Evolutionary conservation across 1,140 invertebrate genomes (phyloP).

Genomic region (Macrosteles quadrilineatus): DNA sequence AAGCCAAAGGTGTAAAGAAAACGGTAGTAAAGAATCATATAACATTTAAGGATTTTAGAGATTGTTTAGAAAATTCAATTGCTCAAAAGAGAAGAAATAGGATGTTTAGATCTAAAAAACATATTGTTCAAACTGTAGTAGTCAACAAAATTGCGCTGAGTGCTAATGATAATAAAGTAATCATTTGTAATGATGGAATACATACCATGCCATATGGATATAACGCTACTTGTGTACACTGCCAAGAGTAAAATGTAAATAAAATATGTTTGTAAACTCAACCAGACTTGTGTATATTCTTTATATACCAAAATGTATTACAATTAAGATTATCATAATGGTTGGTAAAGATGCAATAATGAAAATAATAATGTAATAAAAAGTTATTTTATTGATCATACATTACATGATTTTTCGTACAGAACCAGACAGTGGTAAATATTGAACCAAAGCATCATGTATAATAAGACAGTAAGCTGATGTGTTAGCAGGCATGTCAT

Average conservation of each 20-base stretch:
- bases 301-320: too few species aligned
- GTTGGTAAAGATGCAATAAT: too few species aligned
- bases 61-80: constrained; percentile 25
- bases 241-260: too few species aligned
- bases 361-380: too few species aligned
- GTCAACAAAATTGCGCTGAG: constrained; percentile 31
- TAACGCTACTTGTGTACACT: background rate
- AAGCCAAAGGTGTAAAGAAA: constrained; percentile 43
- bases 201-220: constrained; percentile 34
- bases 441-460: background rate
- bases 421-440: background rate
- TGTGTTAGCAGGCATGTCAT: constrained; percentile 46
- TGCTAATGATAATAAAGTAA: constrained; percentile 35
- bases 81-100: constrained; percentile 16
- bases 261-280: too few species aligned
- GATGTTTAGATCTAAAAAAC: constrained; percentile 31
- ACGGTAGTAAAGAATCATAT: constrained; percentile 35
- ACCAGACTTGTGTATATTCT: too few species aligned
- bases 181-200: constrained; percentile 28
- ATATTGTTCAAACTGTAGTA: constrained; percentile 31
- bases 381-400: too few species aligned
- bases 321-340: too few species aligned
- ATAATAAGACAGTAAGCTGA: constrained; percentile 37
- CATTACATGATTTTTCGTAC: constrained; percentile 3
- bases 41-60: constrained; percentile 34